phyloP scores from a whole-genome alignment of 2,113 vertebrate species.

The Pontoporia blainvillei region DNA sequence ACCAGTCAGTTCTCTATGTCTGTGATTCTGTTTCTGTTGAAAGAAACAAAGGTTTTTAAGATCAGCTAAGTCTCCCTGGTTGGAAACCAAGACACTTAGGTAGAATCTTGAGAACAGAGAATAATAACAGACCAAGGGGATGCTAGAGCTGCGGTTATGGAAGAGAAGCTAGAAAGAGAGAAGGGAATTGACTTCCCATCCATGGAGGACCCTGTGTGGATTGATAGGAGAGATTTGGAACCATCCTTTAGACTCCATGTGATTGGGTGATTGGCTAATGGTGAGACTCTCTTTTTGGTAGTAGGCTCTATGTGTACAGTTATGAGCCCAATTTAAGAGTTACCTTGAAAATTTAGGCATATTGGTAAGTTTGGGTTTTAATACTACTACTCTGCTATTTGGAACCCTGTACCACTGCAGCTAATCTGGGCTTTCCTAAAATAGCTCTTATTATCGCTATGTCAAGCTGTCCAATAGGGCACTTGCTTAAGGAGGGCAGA shows the following conservation, averaged over 20 bases:
- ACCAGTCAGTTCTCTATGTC: background rate
- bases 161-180: background rate
- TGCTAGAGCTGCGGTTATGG: background rate
- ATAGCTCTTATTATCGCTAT: background rate
- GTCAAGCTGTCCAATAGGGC: background rate
- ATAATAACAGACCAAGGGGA: background rate
- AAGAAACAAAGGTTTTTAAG: background rate
- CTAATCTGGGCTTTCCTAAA: background rate
- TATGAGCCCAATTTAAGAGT: background rate
- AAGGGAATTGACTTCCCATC: background rate
- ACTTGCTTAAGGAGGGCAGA: background rate
- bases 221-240: background rate
- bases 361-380: background rate
- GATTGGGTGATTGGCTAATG: background rate
- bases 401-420: background rate
- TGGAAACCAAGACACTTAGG: background rate
- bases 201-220: background rate
- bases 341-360: background rate
- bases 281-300: background rate
- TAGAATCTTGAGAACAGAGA: background rate
- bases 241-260: background rate
- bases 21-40: background rate
- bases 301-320: background rate
- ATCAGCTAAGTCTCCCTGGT: background rate
- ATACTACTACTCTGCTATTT: background rate